These are phyloP conservation scores for Pyrocephalus nanus DNA, from an alignment of 2,797 vertebrate species.

Conservation along the genomic window DNA sequence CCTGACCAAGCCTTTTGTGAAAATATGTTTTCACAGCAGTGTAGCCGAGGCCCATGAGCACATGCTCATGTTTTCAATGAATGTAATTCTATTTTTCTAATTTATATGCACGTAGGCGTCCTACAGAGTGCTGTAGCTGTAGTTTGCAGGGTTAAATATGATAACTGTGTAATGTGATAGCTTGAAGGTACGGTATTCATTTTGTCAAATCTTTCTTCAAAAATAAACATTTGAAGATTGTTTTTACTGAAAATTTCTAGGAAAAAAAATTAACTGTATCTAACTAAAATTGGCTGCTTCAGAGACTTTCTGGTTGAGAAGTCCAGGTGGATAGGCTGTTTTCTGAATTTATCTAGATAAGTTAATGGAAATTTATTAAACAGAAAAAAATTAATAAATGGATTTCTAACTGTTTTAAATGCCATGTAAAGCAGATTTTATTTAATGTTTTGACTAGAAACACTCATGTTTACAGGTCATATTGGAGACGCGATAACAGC, in stretches of 20 bases:
- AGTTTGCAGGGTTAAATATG: background rate
- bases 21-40: background rate
- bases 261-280: background rate
- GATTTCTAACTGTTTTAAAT: background rate
- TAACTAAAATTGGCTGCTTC: conserved; percentile 23
- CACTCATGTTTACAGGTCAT: background rate
- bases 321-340: background rate
- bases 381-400: background rate
- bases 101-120: fast-evolving
- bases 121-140: background rate
- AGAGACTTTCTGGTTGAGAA: conserved; percentile 25
- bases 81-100: background rate
- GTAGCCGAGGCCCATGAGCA: fast-evolving
- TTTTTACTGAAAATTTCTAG: conserved; percentile 12
- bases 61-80: fast-evolving
- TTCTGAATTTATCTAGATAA: background rate
- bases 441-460: background rate
- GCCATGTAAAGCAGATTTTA: background rate
- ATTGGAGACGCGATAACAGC: background rate
- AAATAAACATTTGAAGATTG: background rate
- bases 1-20: background rate
- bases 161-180: background rate
- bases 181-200: background rate
- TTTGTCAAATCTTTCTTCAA: conserved; percentile 39
- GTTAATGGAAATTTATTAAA: conserved; percentile 22